Percentiles rank a stretch among this genome's conserved stretches.
phyloP scores from a whole-genome alignment of 2,797 vertebrate species.

The Ctenosaura bakeri region DNA sequence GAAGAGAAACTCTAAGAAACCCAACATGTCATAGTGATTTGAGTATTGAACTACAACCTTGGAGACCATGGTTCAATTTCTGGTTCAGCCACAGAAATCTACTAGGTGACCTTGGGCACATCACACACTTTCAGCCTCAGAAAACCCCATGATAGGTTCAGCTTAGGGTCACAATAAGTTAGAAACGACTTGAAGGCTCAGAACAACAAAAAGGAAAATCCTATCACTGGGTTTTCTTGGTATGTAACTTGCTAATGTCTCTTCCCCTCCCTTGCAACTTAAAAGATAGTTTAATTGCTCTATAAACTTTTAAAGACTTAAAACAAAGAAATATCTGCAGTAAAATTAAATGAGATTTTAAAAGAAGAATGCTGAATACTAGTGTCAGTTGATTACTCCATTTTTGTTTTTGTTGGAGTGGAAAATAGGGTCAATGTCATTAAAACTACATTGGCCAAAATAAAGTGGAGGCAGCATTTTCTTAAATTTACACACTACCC shows the following conservation, averaged over 20 bases:
- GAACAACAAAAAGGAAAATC: no score
- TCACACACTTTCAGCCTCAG: no score
- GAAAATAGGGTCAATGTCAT: slow-evolving; percentile 72
- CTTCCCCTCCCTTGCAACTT: slow-evolving; percentile 51
- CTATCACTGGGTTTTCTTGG: slow-evolving; percentile 25
- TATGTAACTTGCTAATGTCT: slow-evolving; percentile 66
- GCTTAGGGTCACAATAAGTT: no score
- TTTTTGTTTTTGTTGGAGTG: slow-evolving; percentile 57
- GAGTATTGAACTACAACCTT: no score
- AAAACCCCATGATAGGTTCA: no score
- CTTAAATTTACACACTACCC: slow-evolving; percentile 41
- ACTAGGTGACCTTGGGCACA: no score
- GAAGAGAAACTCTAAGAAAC: no score
- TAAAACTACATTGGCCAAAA: slow-evolving; percentile 56
- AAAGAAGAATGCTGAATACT: slow-evolving; percentile 76
- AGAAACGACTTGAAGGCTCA: no score
- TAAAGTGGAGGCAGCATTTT: slow-evolving; percentile 58
- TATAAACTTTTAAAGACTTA: slow-evolving; percentile 75
- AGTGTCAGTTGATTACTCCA: slow-evolving; percentile 61
- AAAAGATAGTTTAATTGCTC: slow-evolving; percentile 76
- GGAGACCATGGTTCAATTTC: no score
- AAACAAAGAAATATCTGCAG: slow-evolving; percentile 67
- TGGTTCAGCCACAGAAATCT: no score
- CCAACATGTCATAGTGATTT: no score
- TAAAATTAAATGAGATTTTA: slow-evolving; percentile 82